A percentile compares a stretch with the other conserved stretches of the same genome.
Conservation (phyloP, 2,888 invertebrate genomes). For the Diarsia rubi region DNA sequence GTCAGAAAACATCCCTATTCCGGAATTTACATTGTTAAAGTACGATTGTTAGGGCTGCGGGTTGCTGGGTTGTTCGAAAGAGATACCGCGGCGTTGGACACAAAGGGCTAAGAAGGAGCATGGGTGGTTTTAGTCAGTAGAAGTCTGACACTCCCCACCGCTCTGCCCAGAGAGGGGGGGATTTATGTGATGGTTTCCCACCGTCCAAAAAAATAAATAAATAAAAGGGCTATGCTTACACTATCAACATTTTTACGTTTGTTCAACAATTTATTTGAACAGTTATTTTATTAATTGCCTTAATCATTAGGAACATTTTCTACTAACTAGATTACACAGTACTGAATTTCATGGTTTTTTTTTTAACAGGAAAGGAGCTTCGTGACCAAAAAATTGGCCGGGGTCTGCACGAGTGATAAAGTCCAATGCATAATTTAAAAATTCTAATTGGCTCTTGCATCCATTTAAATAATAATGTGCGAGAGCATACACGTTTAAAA, state of each 20-base stretch:
- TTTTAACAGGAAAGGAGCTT: background rate
- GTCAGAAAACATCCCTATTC: no score
- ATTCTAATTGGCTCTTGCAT: slow-evolving; percentile 51
- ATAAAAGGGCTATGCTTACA: background rate
- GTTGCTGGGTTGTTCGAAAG: no score
- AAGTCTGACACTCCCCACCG: no score
- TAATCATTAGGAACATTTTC: background rate
- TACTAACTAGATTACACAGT: background rate
- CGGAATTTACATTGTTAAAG: no score
- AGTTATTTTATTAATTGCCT: background rate
- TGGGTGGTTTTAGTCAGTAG: no score
- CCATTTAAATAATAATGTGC: slow-evolving; percentile 52
- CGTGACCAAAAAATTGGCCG: background rate
- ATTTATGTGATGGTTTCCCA: no score
- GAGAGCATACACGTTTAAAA: slow-evolving; percentile 21
- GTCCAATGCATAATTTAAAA: slow-evolving; percentile 55
- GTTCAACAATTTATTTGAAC: no score
- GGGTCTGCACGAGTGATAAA: background rate
- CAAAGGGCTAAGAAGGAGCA: no score
- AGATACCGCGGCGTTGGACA: no score
- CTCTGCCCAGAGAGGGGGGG: no score
- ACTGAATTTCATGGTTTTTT: background rate
- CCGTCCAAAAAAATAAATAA: no score
- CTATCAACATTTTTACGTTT: background rate
- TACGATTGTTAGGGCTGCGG: no score